Evolutionary conservation across 2,113 vertebrate species (phyloP).

Genomic region (Catharus fuscescens): DNA sequence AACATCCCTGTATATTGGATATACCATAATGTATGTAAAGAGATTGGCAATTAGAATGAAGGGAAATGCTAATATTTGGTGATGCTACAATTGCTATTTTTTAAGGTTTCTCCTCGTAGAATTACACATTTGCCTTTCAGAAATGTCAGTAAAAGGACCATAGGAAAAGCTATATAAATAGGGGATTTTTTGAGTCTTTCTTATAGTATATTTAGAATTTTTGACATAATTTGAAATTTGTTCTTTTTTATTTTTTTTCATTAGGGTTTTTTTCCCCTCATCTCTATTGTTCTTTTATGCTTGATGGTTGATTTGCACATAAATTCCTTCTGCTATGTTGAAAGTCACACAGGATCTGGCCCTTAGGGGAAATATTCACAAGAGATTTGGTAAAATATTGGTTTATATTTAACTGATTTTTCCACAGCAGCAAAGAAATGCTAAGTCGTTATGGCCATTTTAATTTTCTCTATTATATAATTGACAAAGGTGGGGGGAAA

Average conservation of each 20-base stretch:
- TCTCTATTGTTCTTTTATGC: slow-evolving; percentile 27
- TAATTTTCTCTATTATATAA: neutral
- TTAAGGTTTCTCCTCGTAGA: neutral
- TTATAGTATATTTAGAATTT: neutral
- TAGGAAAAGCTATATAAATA: neutral
- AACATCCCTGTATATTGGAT: neutral
- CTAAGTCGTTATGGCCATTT: neutral
- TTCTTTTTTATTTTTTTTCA: neutral
- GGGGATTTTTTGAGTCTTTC: accelerated
- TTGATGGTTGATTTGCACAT: slow-evolving; percentile 57
- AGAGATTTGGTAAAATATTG: slow-evolving; percentile 34
- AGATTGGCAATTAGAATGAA: slow-evolving; percentile 5
- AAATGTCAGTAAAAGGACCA: neutral
- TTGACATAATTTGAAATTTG: neutral
- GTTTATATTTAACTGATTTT: slow-evolving; percentile 26
- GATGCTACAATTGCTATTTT: slow-evolving; percentile 33
- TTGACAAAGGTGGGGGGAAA: accelerated
- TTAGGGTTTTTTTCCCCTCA: neutral
- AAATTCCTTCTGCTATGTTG: slow-evolving; percentile 64
- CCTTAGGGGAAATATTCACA: slow-evolving; percentile 41
- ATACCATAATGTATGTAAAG: neutral
- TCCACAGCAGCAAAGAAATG: neutral
- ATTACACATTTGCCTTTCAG: neutral
- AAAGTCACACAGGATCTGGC: slow-evolving; percentile 6
- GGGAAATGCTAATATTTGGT: neutral